Evolutionary conservation across 2,888 invertebrate genomes (phyloP), one percentile per base, ranked within the genome.

Genomic region (Drosophila niveifrons): DNA sequence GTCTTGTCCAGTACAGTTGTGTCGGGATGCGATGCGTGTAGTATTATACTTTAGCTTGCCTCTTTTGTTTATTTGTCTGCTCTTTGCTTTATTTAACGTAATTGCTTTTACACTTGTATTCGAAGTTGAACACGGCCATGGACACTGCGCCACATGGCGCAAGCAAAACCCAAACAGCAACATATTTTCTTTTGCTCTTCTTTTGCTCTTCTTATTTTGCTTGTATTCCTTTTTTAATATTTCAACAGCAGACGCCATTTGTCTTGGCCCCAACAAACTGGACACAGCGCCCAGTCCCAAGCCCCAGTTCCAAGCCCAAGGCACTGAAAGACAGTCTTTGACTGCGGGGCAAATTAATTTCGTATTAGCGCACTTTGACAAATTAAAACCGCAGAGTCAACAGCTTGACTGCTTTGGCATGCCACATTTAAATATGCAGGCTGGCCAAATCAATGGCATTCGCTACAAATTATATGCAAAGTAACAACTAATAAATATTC

Each of bases 331-430:
- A 10, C 31, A 51, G 65, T 56, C 75, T 58, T 53, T 74, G 82
- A 70, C 80, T 75, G 52, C 23, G 23, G 56, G 68, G 50, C 80
- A 84, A 84, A 84, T 84, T 84, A 84, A 84, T 84, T 89, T 89
- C 83, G 88, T 84, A 84, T 84, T 84, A 84, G 83, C 83, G 87
- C 83, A 89, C 83, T 84, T 88, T 84, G 83, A 84, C 83, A 84
- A 84, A 84, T 84, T 84, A 84, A 84, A 84, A 84, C 90, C 83
- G 69, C 83, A 84, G 69, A 89, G 82, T 88, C 89, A 89, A 82
- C 82, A 82, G 89, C 72, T 84, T 61, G 85, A 72, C 82, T 71
- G 85, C 68, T 28, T 23, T 23, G 6, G 47, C 47, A 9, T 56
- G 57, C 52, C 85, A 72, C 69, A 82, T 87, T 82, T 70, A 81